Evolutionary conservation across 2,113 vertebrate genomes (phyloP).

Genomic region (Hippotragus niger): DNA sequence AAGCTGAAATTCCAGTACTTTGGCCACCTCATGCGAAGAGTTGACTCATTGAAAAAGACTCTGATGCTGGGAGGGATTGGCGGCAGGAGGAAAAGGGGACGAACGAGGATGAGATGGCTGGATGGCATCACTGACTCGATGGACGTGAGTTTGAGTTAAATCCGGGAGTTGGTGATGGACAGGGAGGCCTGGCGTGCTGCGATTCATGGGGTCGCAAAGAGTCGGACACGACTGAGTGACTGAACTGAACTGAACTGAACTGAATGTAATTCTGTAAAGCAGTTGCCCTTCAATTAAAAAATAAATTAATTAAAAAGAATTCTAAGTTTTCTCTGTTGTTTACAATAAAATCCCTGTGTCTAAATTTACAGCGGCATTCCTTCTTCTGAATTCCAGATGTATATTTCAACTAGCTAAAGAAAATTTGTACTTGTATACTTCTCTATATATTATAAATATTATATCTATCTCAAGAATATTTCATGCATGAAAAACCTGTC

Average conservation of each 20-base stretch:
- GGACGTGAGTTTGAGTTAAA: too few relatives aligned
- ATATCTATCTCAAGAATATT: background rate
- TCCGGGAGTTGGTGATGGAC: too few relatives aligned
- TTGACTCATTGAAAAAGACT: too few relatives aligned
- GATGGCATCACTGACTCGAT: too few relatives aligned
- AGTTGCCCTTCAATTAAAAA: background rate
- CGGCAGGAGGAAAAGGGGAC: too few relatives aligned
- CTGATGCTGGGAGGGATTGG: too few relatives aligned
- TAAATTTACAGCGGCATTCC: background rate
- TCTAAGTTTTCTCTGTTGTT: background rate
- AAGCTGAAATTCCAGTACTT: too few relatives aligned
- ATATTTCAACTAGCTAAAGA: background rate
- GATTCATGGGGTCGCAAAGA: fast-evolving
- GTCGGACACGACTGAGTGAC: too few relatives aligned
- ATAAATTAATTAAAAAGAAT: background rate
- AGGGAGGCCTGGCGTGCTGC: too few relatives aligned
- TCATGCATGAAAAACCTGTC: background rate
- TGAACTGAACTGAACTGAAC: too few relatives aligned
- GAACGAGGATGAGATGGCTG: too few relatives aligned
- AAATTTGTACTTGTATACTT: background rate
- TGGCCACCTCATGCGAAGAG: too few relatives aligned
- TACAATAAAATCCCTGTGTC: background rate
- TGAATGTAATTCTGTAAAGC: background rate
- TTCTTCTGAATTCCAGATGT: background rate
- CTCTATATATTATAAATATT: background rate